Conservation (phyloP, 2,888 invertebrate species). For the Agrotis ipsilon region DNA sequence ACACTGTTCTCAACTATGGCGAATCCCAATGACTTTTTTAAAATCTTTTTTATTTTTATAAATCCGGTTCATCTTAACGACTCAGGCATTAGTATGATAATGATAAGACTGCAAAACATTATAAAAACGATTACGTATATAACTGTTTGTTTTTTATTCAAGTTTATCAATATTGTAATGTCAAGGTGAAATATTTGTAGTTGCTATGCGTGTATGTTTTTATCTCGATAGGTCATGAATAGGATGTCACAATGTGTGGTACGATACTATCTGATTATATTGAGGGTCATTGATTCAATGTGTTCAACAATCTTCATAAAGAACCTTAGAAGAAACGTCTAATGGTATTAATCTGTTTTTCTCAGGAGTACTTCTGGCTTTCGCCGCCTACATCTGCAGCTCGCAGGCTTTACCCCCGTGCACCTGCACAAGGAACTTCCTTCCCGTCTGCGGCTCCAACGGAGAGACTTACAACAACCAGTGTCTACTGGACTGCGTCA, state of each 20-base stretch:
- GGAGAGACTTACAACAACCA: slow-evolving; percentile 93
- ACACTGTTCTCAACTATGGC: background rate
- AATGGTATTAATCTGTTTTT: slow-evolving; percentile 18
- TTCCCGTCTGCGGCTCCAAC: slow-evolving; percentile 94
- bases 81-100: slow-evolving; percentile 17
- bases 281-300: background rate
- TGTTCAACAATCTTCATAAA: background rate
- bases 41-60: background rate
- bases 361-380: slow-evolving; percentile 71
- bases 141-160: slow-evolving; percentile 6
- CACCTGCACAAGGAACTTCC: slow-evolving; percentile 71
- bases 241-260: slow-evolving; percentile 1
- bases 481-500: slow-evolving; percentile 92
- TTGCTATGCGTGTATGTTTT: slow-evolving; percentile 31
- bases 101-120: slow-evolving; percentile 1
- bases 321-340: background rate
- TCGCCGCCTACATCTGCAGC: slow-evolving; percentile 62
- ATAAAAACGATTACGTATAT: background rate
- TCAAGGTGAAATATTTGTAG: slow-evolving; percentile 43
- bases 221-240: slow-evolving; percentile 18
- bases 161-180: slow-evolving; percentile 35
- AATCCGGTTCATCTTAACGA: slow-evolving; percentile 24
- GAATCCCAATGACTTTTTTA: no score
- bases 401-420: slow-evolving; percentile 72
- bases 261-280: background rate